Conservation (phyloP, 1,140 invertebrate species). For the Melipona quadrifasciata region DNA sequence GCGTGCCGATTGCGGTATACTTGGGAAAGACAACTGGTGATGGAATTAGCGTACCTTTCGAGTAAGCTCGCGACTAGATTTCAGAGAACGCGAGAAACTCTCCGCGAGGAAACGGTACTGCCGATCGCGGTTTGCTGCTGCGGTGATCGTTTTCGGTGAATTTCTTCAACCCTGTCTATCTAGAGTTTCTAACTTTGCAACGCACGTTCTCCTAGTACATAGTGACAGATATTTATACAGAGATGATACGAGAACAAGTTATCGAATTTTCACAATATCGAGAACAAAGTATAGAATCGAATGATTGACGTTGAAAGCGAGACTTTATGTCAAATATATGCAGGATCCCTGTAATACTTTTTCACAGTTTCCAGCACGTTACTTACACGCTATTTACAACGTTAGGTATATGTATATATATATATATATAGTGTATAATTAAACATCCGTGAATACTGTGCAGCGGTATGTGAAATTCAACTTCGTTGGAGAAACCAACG, state of each 20-base stretch:
- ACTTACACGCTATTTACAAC: neutral
- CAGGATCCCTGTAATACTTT: conserved; percentile 72
- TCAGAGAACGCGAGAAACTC: neutral
- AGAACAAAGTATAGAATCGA: neutral
- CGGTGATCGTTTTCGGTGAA: neutral
- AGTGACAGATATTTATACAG: neutral
- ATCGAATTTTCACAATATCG: neutral
- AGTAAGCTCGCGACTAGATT: neutral
- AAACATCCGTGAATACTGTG: neutral
- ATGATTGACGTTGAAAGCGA: neutral
- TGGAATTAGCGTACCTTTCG: neutral
- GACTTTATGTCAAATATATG: neutral
- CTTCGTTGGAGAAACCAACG: conserved; percentile 26
- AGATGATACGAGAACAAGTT: neutral
- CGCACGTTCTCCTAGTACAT: neutral
- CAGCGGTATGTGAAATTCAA: neutral
- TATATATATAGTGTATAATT: neutral
- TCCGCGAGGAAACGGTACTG: neutral
- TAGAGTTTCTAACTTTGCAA: too few species aligned
- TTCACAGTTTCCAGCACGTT: conserved; percentile 70
- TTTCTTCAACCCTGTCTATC: neutral
- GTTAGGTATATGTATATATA: too few species aligned
- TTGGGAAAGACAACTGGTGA: too few species aligned
- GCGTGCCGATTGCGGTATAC: neutral
- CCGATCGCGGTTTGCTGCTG: conserved; percentile 6